Evolutionary conservation across 37 sponge, comb jelly and placozoan species (phyloP).

Genomic region (Cladorhizidae sp.): DNA sequence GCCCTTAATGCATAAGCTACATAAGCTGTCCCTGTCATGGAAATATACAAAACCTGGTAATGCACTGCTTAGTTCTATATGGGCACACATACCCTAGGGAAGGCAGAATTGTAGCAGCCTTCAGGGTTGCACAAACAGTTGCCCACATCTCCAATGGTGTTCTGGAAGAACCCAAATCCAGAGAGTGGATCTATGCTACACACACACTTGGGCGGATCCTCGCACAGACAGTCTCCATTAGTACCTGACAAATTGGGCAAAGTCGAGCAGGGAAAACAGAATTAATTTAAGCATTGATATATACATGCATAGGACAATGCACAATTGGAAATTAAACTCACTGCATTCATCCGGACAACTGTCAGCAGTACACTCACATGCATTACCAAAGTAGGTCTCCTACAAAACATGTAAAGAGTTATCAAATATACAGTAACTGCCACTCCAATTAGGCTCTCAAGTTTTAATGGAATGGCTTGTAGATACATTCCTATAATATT

Average conservation of each 20-base stretch:
- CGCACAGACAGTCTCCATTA: neutral
- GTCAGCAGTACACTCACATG: slow-evolving; percentile 57
- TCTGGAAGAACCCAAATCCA: neutral
- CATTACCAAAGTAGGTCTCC: slow-evolving; percentile 36
- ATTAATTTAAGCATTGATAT: too few relatives aligned
- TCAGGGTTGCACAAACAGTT: slow-evolving; percentile 8
- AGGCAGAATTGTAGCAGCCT: neutral
- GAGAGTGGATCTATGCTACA: slow-evolving; percentile 5
- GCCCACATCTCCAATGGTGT: neutral
- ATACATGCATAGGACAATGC: too few relatives aligned
- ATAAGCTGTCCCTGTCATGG: too few relatives aligned
- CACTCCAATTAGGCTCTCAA: too few relatives aligned
- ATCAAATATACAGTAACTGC: neutral
- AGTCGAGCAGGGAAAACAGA: too few relatives aligned
- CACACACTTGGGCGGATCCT: neutral
- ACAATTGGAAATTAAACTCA: neutral
- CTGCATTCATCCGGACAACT: neutral
- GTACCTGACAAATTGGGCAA: neutral
- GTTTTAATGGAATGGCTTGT: too few relatives aligned
- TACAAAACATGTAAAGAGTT: neutral
- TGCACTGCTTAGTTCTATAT: too few relatives aligned
- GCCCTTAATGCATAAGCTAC: too few relatives aligned
- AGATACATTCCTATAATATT: too few relatives aligned
- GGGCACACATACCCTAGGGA: neutral
- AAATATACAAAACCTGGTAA: too few relatives aligned